Evolutionary conservation across 1,140 invertebrate species (phyloP).

Genomic region (Drosophila tani): DNA sequence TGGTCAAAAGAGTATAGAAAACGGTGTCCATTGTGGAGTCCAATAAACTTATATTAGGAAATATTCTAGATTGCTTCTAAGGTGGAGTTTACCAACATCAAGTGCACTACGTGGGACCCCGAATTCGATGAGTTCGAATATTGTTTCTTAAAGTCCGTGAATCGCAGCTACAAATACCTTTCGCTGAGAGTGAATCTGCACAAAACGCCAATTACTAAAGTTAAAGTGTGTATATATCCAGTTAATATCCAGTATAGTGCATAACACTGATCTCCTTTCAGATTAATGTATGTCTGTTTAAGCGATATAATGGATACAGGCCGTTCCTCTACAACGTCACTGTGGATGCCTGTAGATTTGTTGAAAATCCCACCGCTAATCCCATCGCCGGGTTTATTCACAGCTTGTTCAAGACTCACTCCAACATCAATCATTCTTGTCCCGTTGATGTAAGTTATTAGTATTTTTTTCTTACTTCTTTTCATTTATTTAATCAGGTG

Average conservation of each 20-base stretch:
- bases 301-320: neutral
- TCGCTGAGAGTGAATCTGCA: neutral
- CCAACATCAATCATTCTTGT: neutral
- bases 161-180: too few species aligned
- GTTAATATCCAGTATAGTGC: too few species aligned
- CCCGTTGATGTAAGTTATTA: neutral
- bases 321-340: neutral
- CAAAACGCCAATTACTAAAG: neutral
- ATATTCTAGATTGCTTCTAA: neutral
- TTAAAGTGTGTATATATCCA: neutral
- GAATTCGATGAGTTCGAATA: neutral
- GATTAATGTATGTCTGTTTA: neutral
- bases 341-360: conserved; percentile 1
- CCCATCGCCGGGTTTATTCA: neutral
- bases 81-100: conserved; percentile 5
- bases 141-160: conserved; percentile 1
- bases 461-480: too few species aligned
- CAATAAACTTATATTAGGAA: too few species aligned
- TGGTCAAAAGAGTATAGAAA: neutral
- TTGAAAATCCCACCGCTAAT: neutral
- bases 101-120: neutral
- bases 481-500: too few species aligned
- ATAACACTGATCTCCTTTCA: neutral
- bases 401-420: conserved; percentile 1
- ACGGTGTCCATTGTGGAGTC: neutral